phyloP scores from a whole-genome alignment of 2,113 vertebrate genomes.

The Plotosus lineatus region DNA sequence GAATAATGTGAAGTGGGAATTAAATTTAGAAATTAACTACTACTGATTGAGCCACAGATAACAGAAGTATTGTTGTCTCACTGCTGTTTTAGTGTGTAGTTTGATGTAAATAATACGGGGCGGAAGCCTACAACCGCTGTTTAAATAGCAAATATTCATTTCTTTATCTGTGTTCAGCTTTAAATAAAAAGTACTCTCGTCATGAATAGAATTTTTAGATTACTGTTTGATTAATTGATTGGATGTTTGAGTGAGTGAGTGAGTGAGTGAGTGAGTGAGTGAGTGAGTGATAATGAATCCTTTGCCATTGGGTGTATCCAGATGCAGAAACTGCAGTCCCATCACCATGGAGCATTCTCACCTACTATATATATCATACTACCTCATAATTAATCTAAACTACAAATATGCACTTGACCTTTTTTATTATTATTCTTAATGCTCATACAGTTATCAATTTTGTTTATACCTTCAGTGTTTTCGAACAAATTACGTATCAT shows the following conservation, averaged over 20 bases:
- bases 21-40: not conserved
- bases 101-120: not conserved
- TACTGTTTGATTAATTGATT: too few species aligned
- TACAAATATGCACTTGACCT: not conserved
- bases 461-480: not conserved
- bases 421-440: not conserved
- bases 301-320: not conserved
- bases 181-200: not conserved
- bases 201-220: not conserved
- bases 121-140: not conserved
- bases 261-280: too few species aligned
- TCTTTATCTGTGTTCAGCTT: not conserved
- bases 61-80: not conserved
- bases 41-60: not conserved
- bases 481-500: not conserved
- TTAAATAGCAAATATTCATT: not conserved
- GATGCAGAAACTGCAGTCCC: not conserved
- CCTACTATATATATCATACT: not conserved
- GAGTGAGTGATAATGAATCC: too few species aligned
- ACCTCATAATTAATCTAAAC: not conserved
- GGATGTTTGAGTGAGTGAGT: too few species aligned
- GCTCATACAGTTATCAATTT: not conserved
- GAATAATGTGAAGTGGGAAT: constrained; percentile 25
- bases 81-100: not conserved
- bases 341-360: not conserved